A percentile compares a stretch with the other conserved stretches of the same genome.
Evolutionary conservation across 2,797 vertebrate species (phyloP).

Genomic region (Hydrolagus colliei): DNA sequence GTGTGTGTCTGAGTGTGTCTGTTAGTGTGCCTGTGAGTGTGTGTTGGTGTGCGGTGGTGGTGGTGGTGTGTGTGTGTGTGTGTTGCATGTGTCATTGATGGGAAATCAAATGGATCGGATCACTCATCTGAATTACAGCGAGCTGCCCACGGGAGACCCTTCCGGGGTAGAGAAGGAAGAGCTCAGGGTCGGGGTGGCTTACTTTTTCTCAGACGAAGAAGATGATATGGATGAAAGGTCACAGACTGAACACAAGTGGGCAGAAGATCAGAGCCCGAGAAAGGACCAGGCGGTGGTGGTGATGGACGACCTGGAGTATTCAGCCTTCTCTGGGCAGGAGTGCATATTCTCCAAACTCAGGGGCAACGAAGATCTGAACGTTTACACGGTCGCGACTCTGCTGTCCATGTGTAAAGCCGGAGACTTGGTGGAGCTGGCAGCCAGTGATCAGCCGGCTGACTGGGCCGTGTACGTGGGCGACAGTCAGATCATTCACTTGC

Average conservation of each 20-base stretch:
- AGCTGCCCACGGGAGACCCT: conserved; percentile 96
- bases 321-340: conserved; percentile 91
- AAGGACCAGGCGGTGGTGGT: conserved; percentile 45
- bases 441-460: conserved; percentile 50
- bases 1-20: background rate
- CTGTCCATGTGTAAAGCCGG: conserved; percentile 89
- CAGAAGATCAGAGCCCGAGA: conserved; percentile 54
- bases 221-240: conserved; percentile 95
- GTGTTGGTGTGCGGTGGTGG: conserved; percentile 69
- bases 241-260: conserved; percentile 79
- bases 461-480: conserved; percentile 88
- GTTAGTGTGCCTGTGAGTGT: conserved; percentile 49
- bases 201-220: conserved; percentile 99
- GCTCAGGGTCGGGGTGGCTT: conserved; percentile 94
- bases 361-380: conserved; percentile 84
- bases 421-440: conserved; percentile 87
- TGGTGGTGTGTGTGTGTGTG: conserved; percentile 53
- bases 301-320: conserved; percentile 87
- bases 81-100: conserved; percentile 83
- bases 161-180: conserved; percentile 98
- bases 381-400: conserved; percentile 79
- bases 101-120: conserved; percentile 99
- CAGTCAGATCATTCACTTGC: conserved; percentile 88
- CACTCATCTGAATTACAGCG: conserved; percentile 99
- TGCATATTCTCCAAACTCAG: conserved; percentile 98